Base-by-base conservation (phyloP, 2,797 vertebrate species). In the Brotula barbata region DNA sequence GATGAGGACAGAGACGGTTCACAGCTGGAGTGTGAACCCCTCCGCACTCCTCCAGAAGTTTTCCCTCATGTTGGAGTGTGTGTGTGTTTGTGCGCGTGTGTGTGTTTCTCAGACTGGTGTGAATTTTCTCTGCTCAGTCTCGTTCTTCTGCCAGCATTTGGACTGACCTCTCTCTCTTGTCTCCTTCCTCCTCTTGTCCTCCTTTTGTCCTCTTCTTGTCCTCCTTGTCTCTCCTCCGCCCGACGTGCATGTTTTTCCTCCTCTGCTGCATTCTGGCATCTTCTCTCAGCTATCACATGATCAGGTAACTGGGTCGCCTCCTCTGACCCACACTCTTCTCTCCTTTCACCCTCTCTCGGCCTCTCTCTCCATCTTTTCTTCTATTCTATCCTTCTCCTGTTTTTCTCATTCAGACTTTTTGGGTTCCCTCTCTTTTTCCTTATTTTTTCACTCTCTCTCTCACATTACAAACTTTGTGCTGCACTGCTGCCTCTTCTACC, bases 221-320 rank as follows among this genome's bases (percentile, higher is more conserved):
- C 63, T 81, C 16, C 73, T 77, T 71, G 81, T 90, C 90, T 90
- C 86, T 85, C 83, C 90, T 94, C 92, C 94, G 92, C 94, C 92
- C 91, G 90, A 88, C 90, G 89, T 94, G 94, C 95, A 95, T 95
- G 93, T 93, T 92, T 92, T 92, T 90, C 91, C 92, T 7, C 31
- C 90, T 94, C 92, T 95, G 95, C 96, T 97, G 95, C 94, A 95
- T 93, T 95, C 92, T 95, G 96, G 95, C 94, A 91, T 95, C 94
- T 94, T 95, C 93, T 95, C 92, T 94, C 95, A 99, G 97, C 95
- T 99, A 96, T 97, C 97, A 99, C 94, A 91, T 94, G 91, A 97
- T 98, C 95, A 99, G 97, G 97, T 99, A 99, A 98, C 93, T 90
- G 91, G 89, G 90, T 91, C 83, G 81, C 87, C 81, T 87, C 90